These are phyloP conservation scores for Meloidogyne hapla DNA, from an alignment of 1,140 invertebrate species.

Conservation along the genomic window DNA sequence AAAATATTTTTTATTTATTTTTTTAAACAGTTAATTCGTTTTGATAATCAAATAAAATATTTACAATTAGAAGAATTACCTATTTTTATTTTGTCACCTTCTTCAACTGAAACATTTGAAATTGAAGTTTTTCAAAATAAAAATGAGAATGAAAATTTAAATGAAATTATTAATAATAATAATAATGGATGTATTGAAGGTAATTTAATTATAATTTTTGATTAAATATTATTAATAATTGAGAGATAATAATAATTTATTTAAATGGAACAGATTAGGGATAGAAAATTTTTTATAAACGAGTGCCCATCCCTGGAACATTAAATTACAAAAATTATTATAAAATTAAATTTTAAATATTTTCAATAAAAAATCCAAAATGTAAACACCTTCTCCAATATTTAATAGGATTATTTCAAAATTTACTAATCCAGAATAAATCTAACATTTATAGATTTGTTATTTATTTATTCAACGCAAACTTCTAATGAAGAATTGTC, in stretches of 20 bases:
- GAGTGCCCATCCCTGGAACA: no score
- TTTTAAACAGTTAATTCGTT: background rate
- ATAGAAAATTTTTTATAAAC: no score
- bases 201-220: background rate
- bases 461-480: constrained; percentile 16
- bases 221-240: background rate
- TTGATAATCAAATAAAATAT: constrained; percentile 13
- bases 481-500: background rate
- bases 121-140: background rate
- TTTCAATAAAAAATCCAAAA: no score
- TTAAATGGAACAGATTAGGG: no score
- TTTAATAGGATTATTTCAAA: no score
- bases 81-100: background rate
- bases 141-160: background rate
- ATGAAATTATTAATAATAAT: background rate
- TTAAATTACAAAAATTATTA: no score
- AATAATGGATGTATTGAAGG: background rate
- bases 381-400: no score
- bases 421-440: no score
- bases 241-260: no score
- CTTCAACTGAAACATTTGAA: background rate
- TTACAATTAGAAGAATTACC: background rate
- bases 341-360: no score
- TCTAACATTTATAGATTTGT: background rate
- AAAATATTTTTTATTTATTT: background rate